phyloP scores from a whole-genome alignment of 2,888 invertebrate genomes.

The Lasioglossum malachurum region DNA sequence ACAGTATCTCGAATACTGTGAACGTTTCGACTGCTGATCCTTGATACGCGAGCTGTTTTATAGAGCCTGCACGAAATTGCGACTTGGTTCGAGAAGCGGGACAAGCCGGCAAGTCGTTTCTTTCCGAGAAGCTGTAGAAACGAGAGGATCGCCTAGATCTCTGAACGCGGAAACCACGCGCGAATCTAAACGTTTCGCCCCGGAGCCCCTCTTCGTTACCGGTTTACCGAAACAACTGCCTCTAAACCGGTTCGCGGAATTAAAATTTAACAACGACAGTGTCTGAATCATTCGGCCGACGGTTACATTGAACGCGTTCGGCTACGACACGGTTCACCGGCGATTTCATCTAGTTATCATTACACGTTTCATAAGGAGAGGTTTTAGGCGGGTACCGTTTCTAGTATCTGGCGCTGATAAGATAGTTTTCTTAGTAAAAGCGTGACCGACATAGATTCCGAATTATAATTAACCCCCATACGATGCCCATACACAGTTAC shows the following conservation, averaged over 20 bases:
- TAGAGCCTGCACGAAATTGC: not conserved
- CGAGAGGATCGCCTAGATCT: conserved; percentile 39
- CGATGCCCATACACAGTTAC: not conserved
- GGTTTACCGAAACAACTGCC: conserved; percentile 65
- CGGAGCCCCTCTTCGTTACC: conserved; percentile 63
- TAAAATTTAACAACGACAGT: conserved; percentile 53
- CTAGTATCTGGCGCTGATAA: not conserved
- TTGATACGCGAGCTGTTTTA: not conserved
- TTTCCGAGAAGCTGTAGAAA: conserved; percentile 19
- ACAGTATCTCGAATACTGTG: not conserved
- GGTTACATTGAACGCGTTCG: conserved; percentile 33
- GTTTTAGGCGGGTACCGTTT: not conserved
- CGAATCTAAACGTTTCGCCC: conserved; percentile 36
- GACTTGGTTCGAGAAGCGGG: not conserved
- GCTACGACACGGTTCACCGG: conserved; percentile 19
- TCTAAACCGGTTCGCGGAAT: conserved; percentile 59
- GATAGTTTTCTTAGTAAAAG: not conserved
- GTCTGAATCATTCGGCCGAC: conserved; percentile 37
- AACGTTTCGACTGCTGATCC: not conserved
- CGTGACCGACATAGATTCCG: not conserved
- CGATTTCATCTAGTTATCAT: not conserved
- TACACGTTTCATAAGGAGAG: conserved; percentile 2
- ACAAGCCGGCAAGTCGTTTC: not conserved
- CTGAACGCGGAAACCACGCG: conserved; percentile 50
- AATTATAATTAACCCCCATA: not conserved